Percentiles rank a stretch among this genome's conserved stretches.
Evolutionary conservation across 2,797 vertebrate genomes (phyloP).

Genomic region (Cynodonichthys magdalenae): DNA sequence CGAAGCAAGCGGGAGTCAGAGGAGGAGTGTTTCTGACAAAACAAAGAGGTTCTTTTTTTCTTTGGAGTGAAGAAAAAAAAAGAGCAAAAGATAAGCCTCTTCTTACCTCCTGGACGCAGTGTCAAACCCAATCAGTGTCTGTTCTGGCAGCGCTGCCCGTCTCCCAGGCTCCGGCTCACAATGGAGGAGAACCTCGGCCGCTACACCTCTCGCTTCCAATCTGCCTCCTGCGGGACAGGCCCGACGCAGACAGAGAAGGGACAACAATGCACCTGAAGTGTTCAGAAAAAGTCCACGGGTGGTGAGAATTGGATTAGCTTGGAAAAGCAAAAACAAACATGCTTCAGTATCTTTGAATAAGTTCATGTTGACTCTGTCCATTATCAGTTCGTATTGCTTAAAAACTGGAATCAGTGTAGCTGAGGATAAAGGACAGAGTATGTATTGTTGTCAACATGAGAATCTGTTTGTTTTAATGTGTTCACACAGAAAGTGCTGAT

Average conservation of each 20-base stretch:
- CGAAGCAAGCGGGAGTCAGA: slow-evolving; percentile 62
- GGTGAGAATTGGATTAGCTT: slow-evolving; percentile 58
- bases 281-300: slow-evolving; percentile 46
- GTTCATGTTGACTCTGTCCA: slow-evolving; percentile 51
- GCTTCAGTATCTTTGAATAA: slow-evolving; percentile 44
- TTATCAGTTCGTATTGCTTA: slow-evolving; percentile 49
- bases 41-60: slow-evolving; percentile 86
- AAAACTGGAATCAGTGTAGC: slow-evolving; percentile 22
- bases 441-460: slow-evolving; percentile 58
- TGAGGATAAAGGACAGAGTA: slow-evolving; percentile 36
- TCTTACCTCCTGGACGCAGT: slow-evolving; percentile 92
- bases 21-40: slow-evolving; percentile 81
- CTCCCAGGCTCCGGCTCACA: slow-evolving; percentile 84
- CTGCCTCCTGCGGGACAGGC: slow-evolving; percentile 85
- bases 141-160: slow-evolving; percentile 69
- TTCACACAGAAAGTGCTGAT: slow-evolving; percentile 47
- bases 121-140: slow-evolving; percentile 98
- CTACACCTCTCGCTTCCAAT: slow-evolving; percentile 99
- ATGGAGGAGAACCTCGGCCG: slow-evolving; percentile 83
- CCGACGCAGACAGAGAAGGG: slow-evolving; percentile 47
- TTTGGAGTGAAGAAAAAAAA: slow-evolving; percentile 66
- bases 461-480: slow-evolving; percentile 54
- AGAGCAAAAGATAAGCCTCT: slow-evolving; percentile 80
- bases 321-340: slow-evolving; percentile 35
- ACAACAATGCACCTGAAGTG: slow-evolving; percentile 52